A percentile compares a stretch with the other conserved stretches of the same genome.
These are phyloP conservation scores for Eurystomus gularis DNA, from an alignment of 2,113 vertebrate genomes.

Conservation along the genomic window DNA sequence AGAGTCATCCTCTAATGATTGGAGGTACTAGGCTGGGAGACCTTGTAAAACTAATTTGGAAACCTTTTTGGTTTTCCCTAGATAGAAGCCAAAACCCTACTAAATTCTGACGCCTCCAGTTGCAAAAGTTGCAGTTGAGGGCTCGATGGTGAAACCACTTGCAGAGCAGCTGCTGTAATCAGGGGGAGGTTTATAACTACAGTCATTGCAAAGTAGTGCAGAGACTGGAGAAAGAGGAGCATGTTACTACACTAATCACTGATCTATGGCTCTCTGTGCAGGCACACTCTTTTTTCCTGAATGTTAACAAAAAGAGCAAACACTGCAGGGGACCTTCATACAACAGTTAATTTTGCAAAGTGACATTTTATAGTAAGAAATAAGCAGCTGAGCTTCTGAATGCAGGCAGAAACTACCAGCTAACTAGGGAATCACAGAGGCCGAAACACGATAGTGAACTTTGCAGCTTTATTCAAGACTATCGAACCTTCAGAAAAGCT, in stretches of 20 bases:
- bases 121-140: neutral
- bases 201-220: neutral
- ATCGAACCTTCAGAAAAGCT: neutral
- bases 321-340: neutral
- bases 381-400: neutral
- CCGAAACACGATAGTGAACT: neutral
- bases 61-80: neutral
- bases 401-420: neutral
- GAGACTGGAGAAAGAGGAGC: neutral
- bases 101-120: neutral
- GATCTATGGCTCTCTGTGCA: neutral
- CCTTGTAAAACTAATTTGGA: neutral
- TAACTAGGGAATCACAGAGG: neutral
- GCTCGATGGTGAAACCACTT: neutral
- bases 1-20: neutral
- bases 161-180: neutral
- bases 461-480: neutral
- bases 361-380: neutral
- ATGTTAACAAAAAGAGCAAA: neutral
- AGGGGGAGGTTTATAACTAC: neutral
- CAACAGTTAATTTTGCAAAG: neutral
- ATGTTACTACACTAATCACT: neutral
- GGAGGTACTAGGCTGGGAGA: neutral
- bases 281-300: neutral
- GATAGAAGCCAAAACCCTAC: neutral